Evolutionary conservation across 2,888 invertebrate species (phyloP), one percentile per base, ranked within the genome.

Genomic region (Habrosyne pyritoides): DNA sequence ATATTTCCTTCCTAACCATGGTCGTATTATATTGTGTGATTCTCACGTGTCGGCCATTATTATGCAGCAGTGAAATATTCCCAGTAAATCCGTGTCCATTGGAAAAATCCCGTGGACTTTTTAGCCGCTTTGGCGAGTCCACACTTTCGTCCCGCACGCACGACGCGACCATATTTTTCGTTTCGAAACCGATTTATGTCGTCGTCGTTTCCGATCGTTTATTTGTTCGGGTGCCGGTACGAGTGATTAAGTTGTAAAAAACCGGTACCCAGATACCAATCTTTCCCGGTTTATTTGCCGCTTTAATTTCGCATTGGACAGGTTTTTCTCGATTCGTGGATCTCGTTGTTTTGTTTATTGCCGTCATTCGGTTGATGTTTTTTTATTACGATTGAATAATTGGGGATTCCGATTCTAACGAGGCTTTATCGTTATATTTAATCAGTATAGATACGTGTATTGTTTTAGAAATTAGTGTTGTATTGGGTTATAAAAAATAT

Each of bases 161-260:
- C 42, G 42, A 47, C 48, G 50, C 49, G 57, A 62, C 72, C 64
- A 70, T 76, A 73, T 75, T 73, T 77, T 69, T 60, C 67, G 65
- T 66, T 69, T 50, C 59, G 50, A 61, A 70, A 66, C 64, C 74
- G 72, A 76, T 76, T 75, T 76, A 71, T 73, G 74, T 74, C 73
- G 65, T 64, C 68, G 64, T 69, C 42, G 42, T 18, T 42, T 71
- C 59, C 69, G 61, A 69, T 65, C 77, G 69, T 79, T 73, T 74
- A 76, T 81, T 77, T 72, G 69, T 75, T 61, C 63, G 60, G 67
- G 62, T 59, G 66, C 56, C 60, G 55, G 42, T 64, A 63, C 73
- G 62, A 71, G 69, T 73, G 75, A 79, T 80, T 77, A 71, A 73
- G 64, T 57, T 55, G 54, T 62, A 36, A 33, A 56, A 55, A 61